Conservation (phyloP, 2,113 vertebrate species). For the Probosciger aterrimus region DNA sequence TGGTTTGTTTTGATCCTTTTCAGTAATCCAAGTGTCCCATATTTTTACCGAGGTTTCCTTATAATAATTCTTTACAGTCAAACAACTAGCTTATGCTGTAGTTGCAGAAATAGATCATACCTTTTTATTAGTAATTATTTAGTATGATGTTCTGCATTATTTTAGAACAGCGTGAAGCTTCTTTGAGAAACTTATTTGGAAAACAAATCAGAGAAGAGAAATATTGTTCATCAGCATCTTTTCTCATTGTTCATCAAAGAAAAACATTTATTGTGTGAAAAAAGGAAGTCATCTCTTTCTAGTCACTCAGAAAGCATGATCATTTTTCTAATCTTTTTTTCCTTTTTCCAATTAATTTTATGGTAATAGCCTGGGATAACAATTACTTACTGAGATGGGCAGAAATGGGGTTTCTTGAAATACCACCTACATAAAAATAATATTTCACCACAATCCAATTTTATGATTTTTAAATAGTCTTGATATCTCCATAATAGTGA, state of each 20-base stretch:
- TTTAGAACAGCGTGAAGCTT: slow-evolving; percentile 12
- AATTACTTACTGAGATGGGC: background rate
- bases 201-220: background rate
- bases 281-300: background rate
- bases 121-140: slow-evolving; percentile 29
- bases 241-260: background rate
- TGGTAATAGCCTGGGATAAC: background rate
- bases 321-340: background rate
- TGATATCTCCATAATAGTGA: background rate
- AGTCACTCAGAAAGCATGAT: background rate
- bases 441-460: background rate
- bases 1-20: background rate
- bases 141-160: background rate
- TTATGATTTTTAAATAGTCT: background rate
- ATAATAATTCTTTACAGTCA: background rate
- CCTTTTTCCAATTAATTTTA: background rate
- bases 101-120: background rate
- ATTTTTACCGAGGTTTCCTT: background rate
- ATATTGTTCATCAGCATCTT: background rate
- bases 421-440: background rate
- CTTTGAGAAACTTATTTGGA: slow-evolving; percentile 15
- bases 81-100: background rate
- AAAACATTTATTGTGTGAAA: background rate
- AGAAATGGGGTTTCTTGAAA: background rate
- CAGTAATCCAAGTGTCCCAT: background rate